Conservation (phyloP, 2,888 invertebrate genomes). For the Cynaeus angustus region DNA sequence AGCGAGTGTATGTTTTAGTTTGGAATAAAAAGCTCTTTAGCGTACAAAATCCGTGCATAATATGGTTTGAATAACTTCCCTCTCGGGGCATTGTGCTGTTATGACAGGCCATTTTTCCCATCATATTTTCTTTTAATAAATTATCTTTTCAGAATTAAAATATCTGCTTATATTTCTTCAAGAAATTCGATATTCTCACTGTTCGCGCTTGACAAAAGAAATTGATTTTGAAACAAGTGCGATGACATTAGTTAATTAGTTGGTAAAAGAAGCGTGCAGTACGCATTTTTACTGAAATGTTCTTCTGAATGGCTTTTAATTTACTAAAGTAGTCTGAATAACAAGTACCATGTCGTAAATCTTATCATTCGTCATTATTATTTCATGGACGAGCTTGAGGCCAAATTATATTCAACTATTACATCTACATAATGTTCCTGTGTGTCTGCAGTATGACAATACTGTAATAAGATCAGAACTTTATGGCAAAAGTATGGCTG, state of each 20-base stretch:
- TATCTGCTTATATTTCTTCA: conserved; percentile 42
- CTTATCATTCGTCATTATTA: conserved; percentile 32
- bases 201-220: conserved; percentile 27
- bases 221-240: conserved; percentile 31
- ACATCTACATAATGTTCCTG: conserved; percentile 25
- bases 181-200: conserved; percentile 32
- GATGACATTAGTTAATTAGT: conserved; percentile 33
- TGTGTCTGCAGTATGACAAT: conserved; percentile 24
- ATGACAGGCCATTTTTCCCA: conserved; percentile 48
- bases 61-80: conserved; percentile 44
- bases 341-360: conserved; percentile 21
- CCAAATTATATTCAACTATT: conserved; percentile 21
- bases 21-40: conserved; percentile 46
- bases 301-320: conserved; percentile 21
- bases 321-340: conserved; percentile 24
- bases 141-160: conserved; percentile 46
- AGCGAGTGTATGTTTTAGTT: conserved; percentile 37
- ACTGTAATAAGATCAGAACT: conserved; percentile 22
- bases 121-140: conserved; percentile 47
- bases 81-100: conserved; percentile 45
- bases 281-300: conserved; percentile 22
- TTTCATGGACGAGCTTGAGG: conserved; percentile 23
- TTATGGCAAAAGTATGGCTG: conserved; percentile 27
- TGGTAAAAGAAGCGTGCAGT: conserved; percentile 15
- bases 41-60: conserved; percentile 47